Evolutionary conservation across 2,888 invertebrate species (phyloP).

Genomic region (Bruchidius siliquastri): DNA sequence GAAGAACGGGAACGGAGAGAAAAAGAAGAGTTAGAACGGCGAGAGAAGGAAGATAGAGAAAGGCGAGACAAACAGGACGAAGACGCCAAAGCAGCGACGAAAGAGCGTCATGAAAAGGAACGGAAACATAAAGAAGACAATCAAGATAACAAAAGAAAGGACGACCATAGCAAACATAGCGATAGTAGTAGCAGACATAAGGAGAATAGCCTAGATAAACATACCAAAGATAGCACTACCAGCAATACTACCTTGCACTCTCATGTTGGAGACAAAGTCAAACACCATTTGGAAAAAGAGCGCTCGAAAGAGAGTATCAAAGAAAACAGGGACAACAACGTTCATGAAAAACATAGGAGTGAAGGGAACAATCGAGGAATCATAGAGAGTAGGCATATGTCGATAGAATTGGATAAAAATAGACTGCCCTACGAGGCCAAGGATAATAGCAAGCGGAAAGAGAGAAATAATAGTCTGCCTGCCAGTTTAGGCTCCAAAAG

Average conservation of each 20-base stretch:
- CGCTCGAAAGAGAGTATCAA: constrained; percentile 47
- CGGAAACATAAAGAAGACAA: constrained; percentile 43
- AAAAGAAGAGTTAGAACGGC: constrained; percentile 38
- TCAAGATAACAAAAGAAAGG: constrained; percentile 45
- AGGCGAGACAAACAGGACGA: constrained; percentile 30
- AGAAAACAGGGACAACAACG: constrained; percentile 51
- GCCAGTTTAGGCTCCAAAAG: constrained; percentile 66
- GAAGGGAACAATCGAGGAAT: constrained; percentile 25
- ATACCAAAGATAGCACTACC: constrained; percentile 7
- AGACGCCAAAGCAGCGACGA: constrained; percentile 30
- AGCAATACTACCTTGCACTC: background rate
- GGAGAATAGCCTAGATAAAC: constrained; percentile 38
- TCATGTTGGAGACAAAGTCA: constrained; percentile 23
- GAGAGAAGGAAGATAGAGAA: constrained; percentile 24
- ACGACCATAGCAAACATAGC: constrained; percentile 40
- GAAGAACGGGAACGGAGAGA: constrained; percentile 40
- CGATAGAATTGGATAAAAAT: constrained; percentile 49
- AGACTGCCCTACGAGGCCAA: constrained; percentile 25
- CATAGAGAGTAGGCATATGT: constrained; percentile 47
- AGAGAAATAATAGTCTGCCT: constrained; percentile 59
- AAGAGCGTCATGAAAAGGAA: constrained; percentile 37
- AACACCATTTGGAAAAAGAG: constrained; percentile 42
- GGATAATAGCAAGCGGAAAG: constrained; percentile 52
- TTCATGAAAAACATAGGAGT: constrained; percentile 50
- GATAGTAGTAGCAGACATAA: constrained; percentile 43